A percentile compares a stretch with the other conserved stretches of the same genome.
Conservation (phyloP, 2,888 invertebrate species). For the Beris chalybata region DNA sequence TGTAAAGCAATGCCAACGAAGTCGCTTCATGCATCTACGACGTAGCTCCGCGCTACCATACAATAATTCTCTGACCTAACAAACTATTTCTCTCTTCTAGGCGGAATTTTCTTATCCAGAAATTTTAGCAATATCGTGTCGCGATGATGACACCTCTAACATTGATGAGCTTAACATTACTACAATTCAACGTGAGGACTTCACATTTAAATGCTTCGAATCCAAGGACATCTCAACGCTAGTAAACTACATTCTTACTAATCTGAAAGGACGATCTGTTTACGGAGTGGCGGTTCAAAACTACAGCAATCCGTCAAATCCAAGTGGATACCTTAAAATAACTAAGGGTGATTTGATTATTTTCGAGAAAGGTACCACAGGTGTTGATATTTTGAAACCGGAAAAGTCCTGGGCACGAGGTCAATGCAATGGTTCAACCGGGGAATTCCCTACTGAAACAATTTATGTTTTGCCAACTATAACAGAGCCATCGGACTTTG, state of each 20-base stretch:
- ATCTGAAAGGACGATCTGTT: constrained; percentile 80
- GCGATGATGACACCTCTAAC: constrained; percentile 58
- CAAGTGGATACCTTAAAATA: constrained; percentile 62
- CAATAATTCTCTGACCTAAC: too few relatives aligned
- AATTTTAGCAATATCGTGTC: constrained; percentile 68
- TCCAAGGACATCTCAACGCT: constrained; percentile 83
- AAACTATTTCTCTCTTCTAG: constrained; percentile 20
- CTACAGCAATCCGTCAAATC: constrained; percentile 59
- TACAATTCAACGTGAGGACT: constrained; percentile 87
- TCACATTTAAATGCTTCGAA: constrained; percentile 85
- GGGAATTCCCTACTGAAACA: constrained; percentile 84
- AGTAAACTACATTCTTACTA: constrained; percentile 81
- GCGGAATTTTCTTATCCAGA: constrained; percentile 86
- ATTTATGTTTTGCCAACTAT: constrained; percentile 86
- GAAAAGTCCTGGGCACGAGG: constrained; percentile 70
- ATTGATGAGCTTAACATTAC: constrained; percentile 73
- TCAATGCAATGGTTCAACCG: constrained; percentile 68
- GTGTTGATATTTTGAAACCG: constrained; percentile 72
- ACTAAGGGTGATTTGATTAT: constrained; percentile 81
- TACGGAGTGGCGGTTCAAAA: constrained; percentile 78
- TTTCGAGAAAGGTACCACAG: constrained; percentile 73
- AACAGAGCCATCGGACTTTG: constrained; percentile 68
- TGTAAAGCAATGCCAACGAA: too few relatives aligned
- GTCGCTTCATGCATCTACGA: too few relatives aligned
- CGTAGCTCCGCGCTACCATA: too few relatives aligned